A percentile compares a stretch with the other conserved stretches of the same genome.
These are phyloP conservation scores for Physella acuta DNA, from an alignment of 1,140 invertebrate genomes.

Conservation along the genomic window DNA sequence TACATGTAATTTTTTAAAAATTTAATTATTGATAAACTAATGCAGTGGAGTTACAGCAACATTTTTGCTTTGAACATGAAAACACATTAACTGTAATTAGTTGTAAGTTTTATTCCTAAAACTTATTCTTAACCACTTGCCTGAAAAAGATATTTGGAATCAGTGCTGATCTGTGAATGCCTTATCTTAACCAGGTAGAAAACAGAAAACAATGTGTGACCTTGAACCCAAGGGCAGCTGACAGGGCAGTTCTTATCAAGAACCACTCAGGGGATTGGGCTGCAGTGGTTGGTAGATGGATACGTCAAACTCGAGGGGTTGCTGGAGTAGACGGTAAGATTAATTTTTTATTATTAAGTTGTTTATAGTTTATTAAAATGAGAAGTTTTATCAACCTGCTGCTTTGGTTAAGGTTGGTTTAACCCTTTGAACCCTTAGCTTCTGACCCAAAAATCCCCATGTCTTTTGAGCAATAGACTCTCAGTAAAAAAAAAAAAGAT, in stretches of 20 bases:
- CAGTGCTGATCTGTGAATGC: not conserved
- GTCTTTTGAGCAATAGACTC: too few species aligned
- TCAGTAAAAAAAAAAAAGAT: too few species aligned
- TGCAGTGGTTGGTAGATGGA: conserved; percentile 50
- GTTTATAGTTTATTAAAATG: not conserved
- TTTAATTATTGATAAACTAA: not conserved
- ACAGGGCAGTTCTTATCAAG: conserved; percentile 57
- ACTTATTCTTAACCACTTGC: not conserved
- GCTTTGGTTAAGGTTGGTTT: not conserved
- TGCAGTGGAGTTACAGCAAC: not conserved
- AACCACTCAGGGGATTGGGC: conserved; percentile 55
- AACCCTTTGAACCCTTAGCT: not conserved
- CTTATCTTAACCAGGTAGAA: conserved; percentile 2
- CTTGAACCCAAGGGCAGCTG: conserved; percentile 42
- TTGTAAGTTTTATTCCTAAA: not conserved
- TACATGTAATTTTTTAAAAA: not conserved
- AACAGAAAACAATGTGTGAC: not conserved
- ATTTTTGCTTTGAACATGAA: too few species aligned
- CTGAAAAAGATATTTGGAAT: not conserved
- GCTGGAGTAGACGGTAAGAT: conserved; percentile 41
- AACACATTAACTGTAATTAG: not conserved
- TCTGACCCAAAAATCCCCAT: not conserved
- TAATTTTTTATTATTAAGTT: not conserved
- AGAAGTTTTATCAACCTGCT: not conserved
- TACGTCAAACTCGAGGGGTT: conserved; percentile 46